phyloP scores from a whole-genome alignment of 2,888 invertebrate genomes.

The Drosophila nigricruria region DNA sequence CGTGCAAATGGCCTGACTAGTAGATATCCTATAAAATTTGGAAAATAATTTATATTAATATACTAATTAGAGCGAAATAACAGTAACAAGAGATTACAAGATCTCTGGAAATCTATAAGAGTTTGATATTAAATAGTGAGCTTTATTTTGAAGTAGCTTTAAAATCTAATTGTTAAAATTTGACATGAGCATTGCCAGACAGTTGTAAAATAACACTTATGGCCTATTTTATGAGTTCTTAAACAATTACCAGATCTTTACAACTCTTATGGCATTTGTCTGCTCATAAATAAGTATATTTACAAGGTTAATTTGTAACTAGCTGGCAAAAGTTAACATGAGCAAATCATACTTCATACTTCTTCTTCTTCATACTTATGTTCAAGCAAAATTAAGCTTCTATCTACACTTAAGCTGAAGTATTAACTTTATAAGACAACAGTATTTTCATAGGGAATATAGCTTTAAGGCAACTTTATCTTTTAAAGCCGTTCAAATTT shows the following conservation, averaged over 20 bases:
- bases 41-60: background rate
- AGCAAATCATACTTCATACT: background rate
- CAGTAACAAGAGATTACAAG: background rate
- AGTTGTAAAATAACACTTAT: background rate
- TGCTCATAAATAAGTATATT: background rate
- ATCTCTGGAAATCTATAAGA: background rate
- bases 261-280: too few species aligned
- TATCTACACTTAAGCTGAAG: background rate
- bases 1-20: background rate
- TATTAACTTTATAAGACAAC: background rate
- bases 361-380: too few species aligned
- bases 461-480: too few species aligned
- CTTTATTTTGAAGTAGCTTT: background rate
- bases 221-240: background rate
- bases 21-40: conserved; percentile 5
- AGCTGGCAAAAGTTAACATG: background rate
- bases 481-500: background rate
- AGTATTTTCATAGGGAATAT: background rate
- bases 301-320: background rate
- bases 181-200: background rate
- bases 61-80: background rate
- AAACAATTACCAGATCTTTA: too few species aligned
- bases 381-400: background rate
- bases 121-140: background rate
- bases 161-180: background rate